These are phyloP conservation scores for Sceliomorpha sp. DNA, from an alignment of 2,888 invertebrate genomes.

Conservation along the genomic window DNA sequence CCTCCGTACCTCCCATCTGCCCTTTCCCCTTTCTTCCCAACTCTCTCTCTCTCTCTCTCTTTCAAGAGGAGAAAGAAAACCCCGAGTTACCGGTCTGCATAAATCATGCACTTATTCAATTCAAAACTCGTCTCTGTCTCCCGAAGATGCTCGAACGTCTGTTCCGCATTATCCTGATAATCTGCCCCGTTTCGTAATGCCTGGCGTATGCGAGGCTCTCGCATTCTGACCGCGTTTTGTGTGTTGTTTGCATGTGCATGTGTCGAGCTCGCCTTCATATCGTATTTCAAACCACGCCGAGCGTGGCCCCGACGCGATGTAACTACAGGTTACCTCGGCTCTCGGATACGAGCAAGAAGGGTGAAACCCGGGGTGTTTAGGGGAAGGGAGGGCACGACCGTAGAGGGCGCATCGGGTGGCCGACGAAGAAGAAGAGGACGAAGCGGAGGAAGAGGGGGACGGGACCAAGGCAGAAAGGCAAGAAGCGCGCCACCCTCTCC, in stretches of 20 bases:
- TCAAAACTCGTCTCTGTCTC: slow-evolving; percentile 6
- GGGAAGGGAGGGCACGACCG: slow-evolving; percentile 31
- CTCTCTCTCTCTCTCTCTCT: no score
- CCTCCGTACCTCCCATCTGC: no score
- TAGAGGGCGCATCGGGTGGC: slow-evolving; percentile 47
- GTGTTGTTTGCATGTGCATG: slow-evolving; percentile 7
- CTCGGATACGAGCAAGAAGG: slow-evolving; percentile 18
- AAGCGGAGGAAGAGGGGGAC: slow-evolving; percentile 44
- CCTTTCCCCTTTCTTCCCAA: no score
- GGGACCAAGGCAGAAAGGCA: slow-evolving; percentile 43
- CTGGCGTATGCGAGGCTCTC: slow-evolving; percentile 3
- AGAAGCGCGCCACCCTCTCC: no score
- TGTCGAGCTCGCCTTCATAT: slow-evolving; percentile 18
- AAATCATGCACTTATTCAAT: slow-evolving; percentile 20
- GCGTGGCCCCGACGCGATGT: slow-evolving; percentile 22
- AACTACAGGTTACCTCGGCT: slow-evolving; percentile 41
- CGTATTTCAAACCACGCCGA: slow-evolving; percentile 47
- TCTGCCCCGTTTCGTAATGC: slow-evolving; percentile 36
- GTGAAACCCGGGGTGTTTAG: slow-evolving; percentile 4
- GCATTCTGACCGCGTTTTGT: slow-evolving; percentile 13
- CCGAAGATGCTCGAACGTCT: slow-evolving; percentile 26
- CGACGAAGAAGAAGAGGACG: slow-evolving; percentile 53
- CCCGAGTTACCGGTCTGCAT: slow-evolving; percentile 13
- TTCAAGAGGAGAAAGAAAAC: no score
- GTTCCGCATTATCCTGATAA: slow-evolving; percentile 41